Base-by-base conservation (phyloP, 2,113 vertebrate species). In the Thamnaconus septentrionalis region DNA sequence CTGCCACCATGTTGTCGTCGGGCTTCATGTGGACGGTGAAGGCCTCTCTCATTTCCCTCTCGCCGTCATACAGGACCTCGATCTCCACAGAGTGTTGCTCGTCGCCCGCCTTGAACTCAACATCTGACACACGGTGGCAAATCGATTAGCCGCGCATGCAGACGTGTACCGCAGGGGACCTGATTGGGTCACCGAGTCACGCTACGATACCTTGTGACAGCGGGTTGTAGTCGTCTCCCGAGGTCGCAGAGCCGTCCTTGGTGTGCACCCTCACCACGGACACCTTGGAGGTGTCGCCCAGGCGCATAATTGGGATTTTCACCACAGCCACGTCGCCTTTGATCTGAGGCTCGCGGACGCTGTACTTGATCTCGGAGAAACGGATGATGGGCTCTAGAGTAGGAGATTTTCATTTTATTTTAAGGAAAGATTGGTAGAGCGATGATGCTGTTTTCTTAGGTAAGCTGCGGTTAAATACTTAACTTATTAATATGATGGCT, bases 1-100 rank as follows among this genome's bases (percentile, higher is more conserved):
- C 93, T 41, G 94, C 92, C 75, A 93, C 91, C 93, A 93, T 93
- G 85, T 94, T 93, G 81, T 95, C 93, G 56, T 94, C 94, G 10
- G 93, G 91, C 81, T 94, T 94, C 90, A 95, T 86, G 83, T 93
- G 93, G 3, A 94, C 85, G 3, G 87, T 93, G 82, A 96, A 94
- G 55, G 90, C 89, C 86, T 95, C 94, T 62, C 93, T 91, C 90
- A 94, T 93, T 88, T 96, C 94, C 75, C 92, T 85, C 78, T 93
- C 65, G 5, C 94, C 93, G 2, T 93, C 91, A 60, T 91, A 93
- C n/a, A 95, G 85, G 72, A 95, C 83, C 85, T 94, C 92, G 11
- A 93, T 82, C 82, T 94, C 91, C 75, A 93, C 90, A 84, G 91
- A 91, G 71, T 93, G 93, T 56, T 95, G 89, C 4, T 71, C 90